Evolutionary conservation across 2,113 vertebrate genomes (phyloP).

Genomic region (Channa argus): DNA sequence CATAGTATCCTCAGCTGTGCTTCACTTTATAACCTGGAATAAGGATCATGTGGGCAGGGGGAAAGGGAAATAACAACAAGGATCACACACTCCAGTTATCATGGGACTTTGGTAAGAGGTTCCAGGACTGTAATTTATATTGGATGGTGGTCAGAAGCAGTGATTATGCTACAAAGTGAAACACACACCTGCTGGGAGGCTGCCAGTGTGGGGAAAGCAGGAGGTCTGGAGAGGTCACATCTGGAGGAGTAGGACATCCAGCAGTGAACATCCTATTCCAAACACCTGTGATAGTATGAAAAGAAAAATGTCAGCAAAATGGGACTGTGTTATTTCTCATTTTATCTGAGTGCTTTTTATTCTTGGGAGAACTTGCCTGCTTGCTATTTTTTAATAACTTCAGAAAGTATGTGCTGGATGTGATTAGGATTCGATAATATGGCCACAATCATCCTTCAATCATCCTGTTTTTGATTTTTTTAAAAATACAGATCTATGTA

Average conservation of each 20-base stretch:
- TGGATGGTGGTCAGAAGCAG: conserved; percentile 41
- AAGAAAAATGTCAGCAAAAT: conserved; percentile 38
- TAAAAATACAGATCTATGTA: too few relatives aligned
- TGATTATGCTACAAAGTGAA: conserved; percentile 57
- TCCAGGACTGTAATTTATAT: conserved; percentile 57
- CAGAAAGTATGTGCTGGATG: background rate
- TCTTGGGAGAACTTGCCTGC: too few relatives aligned
- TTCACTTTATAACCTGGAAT: conserved; percentile 1
- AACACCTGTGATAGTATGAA: conserved; percentile 18
- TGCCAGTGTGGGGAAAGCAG: conserved; percentile 48
- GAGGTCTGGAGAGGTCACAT: conserved; percentile 64
- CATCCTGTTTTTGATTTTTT: too few relatives aligned
- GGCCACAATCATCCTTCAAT: too few relatives aligned
- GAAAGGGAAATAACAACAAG: conserved; percentile 26
- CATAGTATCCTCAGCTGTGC: conserved; percentile 33
- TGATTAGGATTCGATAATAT: background rate
- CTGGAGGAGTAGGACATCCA: conserved; percentile 37
- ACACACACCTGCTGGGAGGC: conserved; percentile 63
- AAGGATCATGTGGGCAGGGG: background rate
- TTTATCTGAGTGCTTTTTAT: background rate
- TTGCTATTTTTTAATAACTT: background rate
- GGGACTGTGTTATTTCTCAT: background rate
- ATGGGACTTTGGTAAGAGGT: conserved; percentile 20
- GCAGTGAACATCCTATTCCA: conserved; percentile 18
- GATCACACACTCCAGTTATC: conserved; percentile 42